Base-by-base conservation (phyloP, 2,888 invertebrate species). In the Aproaerema taeniolella region DNA sequence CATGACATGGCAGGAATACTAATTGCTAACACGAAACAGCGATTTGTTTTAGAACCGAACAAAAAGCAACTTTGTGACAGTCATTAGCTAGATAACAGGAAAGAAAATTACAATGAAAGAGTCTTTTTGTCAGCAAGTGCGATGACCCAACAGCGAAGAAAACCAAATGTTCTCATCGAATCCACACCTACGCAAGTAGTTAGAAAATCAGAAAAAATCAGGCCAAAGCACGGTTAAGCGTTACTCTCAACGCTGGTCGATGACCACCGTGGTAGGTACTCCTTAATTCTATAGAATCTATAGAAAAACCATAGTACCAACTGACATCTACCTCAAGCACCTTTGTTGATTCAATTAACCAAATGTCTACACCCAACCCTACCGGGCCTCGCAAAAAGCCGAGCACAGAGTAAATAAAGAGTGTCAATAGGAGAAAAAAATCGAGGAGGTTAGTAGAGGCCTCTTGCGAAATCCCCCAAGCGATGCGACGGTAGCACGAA, bases 341-440 rank as follows among this genome's bases (percentile, higher is more conserved):
- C 47, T 54, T 52, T 53, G 52, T 58, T 52, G 52, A 51, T 58
- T 63, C 61, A 63, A 76, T 70, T 70, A 67, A 71, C 68, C 67
- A 59, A 68, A 63, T 66, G 57, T 66, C 67, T 58, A 72, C 49
- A 53, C 53, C 64, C 57, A 76, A 76, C 79, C 81, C 77, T 70
- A 77, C 63, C 69, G 70, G 67, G 80, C 82, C 80, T 73, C 81
- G 72, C 76, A 71, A 76, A 70, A 75, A 73, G 70, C 66, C 70
- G 75, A 38, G 55, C 69, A 71, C 20, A 8, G 8, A 20, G 61
- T 58, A 20, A 72, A 75, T 63, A 77, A 67, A 54, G 50, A 64
- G 61, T 58, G 61, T 64, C 37, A 41, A 41, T 41, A 41, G 41
- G 13, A 32, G 72, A 72, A 69, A 74, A 78, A 75, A 73, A 72